phyloP scores from a whole-genome alignment of 23 tunicate genomes.

The Ascidia mentula region DNA sequence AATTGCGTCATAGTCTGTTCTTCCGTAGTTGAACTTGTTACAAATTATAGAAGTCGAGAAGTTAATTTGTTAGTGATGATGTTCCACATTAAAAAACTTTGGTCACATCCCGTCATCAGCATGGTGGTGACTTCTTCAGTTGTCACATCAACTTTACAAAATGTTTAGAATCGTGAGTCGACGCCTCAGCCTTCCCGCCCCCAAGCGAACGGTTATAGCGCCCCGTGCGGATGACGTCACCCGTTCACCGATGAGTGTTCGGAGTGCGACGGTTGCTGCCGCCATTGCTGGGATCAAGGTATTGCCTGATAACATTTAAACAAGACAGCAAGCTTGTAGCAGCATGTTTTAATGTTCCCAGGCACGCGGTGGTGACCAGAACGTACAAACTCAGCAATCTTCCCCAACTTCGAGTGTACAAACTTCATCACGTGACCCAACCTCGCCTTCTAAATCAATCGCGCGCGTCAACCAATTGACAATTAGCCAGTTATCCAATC shows the following conservation, averaged over 20 bases:
- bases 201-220: slow-evolving; percentile 20
- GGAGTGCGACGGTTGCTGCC: slow-evolving; percentile 63
- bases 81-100: no score
- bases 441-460: slow-evolving; percentile 3
- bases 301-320: background rate
- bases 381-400: background rate
- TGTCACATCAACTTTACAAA: no score
- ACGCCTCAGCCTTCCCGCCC: slow-evolving; percentile 65
- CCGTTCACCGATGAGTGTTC: slow-evolving; percentile 65
- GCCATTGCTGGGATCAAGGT: slow-evolving; percentile 76
- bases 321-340: background rate
- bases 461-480: slow-evolving; percentile 1
- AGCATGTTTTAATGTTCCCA: background rate
- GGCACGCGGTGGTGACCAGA: slow-evolving; percentile 5
- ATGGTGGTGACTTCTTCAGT: no score
- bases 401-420: background rate
- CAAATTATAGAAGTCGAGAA: no score
- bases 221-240: slow-evolving; percentile 10
- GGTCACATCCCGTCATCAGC: no score
- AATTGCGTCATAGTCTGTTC: background rate
- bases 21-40: no score
- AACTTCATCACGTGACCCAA: background rate
- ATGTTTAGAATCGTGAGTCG: slow-evolving; percentile 48
- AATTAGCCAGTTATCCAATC: slow-evolving; percentile 10
- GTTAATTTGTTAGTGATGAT: no score